phyloP scores from a whole-genome alignment of 1,140 invertebrate species.

The Leptonema lineaticorne region DNA sequence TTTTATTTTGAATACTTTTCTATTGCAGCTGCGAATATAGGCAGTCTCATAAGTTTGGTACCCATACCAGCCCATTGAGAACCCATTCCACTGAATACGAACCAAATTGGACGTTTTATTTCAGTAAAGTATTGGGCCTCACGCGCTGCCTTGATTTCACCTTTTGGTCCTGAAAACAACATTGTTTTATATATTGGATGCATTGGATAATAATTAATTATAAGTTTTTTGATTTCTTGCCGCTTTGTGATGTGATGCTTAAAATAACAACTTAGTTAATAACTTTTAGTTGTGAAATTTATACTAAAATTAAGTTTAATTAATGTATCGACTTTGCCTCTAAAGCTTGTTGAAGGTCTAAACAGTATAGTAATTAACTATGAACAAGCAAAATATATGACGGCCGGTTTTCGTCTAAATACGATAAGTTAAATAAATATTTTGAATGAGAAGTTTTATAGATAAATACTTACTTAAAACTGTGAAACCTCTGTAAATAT shows the following conservation, averaged over 20 bases:
- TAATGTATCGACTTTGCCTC: constrained; percentile 2
- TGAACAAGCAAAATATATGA: neutral
- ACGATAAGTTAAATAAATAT: neutral
- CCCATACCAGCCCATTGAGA: constrained; percentile 88
- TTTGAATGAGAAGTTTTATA: no score
- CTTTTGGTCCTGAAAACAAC: constrained; percentile 44
- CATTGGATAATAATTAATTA: neutral
- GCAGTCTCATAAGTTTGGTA: constrained; percentile 62
- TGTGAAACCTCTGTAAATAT: constrained; percentile 61
- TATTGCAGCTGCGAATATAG: constrained; percentile 72
- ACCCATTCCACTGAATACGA: constrained; percentile 90
- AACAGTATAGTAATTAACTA: constrained; percentile 13
- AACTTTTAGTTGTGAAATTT: neutral
- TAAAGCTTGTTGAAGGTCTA: neutral
- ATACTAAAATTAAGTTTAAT: constrained; percentile 2
- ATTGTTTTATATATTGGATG: neutral
- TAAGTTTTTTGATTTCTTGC: neutral
- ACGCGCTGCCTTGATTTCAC: constrained; percentile 48
- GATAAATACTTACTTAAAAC: constrained; percentile 56
- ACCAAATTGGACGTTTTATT: constrained; percentile 73
- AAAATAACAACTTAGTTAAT: neutral
- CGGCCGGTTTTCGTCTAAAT: neutral
- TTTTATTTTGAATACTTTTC: constrained; percentile 47
- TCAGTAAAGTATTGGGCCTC: constrained; percentile 62
- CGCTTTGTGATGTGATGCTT: neutral